Base-by-base conservation (phyloP, 1,140 invertebrate genomes). In the Chlorops oryzae region DNA sequence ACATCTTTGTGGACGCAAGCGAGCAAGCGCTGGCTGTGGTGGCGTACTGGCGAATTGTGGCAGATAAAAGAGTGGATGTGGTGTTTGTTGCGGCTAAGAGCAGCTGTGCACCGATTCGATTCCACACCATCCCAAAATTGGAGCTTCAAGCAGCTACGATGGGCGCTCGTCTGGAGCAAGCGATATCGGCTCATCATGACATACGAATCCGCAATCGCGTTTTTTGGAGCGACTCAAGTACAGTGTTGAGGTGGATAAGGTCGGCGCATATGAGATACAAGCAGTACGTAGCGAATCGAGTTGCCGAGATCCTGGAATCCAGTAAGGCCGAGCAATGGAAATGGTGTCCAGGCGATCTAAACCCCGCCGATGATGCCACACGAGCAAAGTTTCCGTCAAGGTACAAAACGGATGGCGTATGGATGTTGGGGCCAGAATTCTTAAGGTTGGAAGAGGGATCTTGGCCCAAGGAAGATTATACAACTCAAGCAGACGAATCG, bases 341-440 rank as follows among this genome's bases (percentile, higher is more conserved):
- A n/a, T n/a, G n/a, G n/a, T 23, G 63, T 5, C 58, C 61, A 0
- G 55, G 57, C 0, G 42, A 38, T 9, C 9, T 49, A 0, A 64
- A 68, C 34, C 52, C 56, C 12, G 58, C 58, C 0, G 65, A 68
- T 35, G 62, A 58, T 9, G 65, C 59, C 0, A 68, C 61, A 2
- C 12, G 49, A 24, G 28, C n/a, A 3, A 42, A 42, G 21, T 20
- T 4, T 9, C 10, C 22, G 10, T n/a, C n/a, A 4, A 15, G 17
- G 4, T 20, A 12, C 6, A 12, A 23, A 12, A 12, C 17, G 6
- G 25, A 3, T 42, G 17, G 15, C 5, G 15, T 5, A 2, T 42
- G 22, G 40, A 20, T 42, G 2, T 32, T 4, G 34, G 43, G 43
- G n/a, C 43, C 43, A 46, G 2, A 3, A 2, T 46, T 46, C 18